phyloP scores from a whole-genome alignment of 2,888 invertebrate species.

The Dysmachus trigonus region DNA sequence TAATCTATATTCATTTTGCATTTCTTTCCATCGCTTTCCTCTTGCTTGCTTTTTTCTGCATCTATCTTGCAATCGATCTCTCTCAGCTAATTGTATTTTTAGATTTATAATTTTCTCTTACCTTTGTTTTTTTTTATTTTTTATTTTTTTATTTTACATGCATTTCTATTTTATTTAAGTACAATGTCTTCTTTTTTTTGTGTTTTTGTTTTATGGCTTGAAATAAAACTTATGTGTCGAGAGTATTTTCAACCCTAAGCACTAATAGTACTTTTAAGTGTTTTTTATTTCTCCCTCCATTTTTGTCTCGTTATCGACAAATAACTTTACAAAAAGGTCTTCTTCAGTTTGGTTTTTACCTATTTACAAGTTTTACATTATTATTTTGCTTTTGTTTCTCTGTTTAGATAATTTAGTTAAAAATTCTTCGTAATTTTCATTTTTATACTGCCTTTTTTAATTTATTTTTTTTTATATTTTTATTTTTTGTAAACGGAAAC shows the following conservation, averaged over 20 bases:
- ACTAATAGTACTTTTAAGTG: conserved; percentile 2
- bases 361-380: not conserved
- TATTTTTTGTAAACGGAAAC: too few relatives aligned
- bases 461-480: too few relatives aligned
- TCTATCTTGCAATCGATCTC: not conserved
- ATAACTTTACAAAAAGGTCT: not conserved
- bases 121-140: too few relatives aligned
- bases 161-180: not conserved
- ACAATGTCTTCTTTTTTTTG: not conserved
- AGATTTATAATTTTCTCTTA: conserved; percentile 13
- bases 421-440: not conserved
- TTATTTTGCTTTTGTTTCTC: not conserved
- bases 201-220: not conserved
- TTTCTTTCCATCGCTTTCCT: not conserved
- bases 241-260: not conserved
- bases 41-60: not conserved
- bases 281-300: not conserved
- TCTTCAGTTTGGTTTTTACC: not conserved
- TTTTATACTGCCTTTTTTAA: not conserved
- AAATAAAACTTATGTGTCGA: not conserved
- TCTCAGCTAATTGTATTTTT: conserved; percentile 35
- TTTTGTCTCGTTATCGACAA: not conserved
- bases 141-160: conserved; percentile 11
- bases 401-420: not conserved
- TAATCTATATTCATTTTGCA: not conserved